A percentile compares a stretch with the other conserved stretches of the same genome.
Evolutionary conservation across 2,797 vertebrate species (phyloP).

Genomic region (Podargus strigoides): DNA sequence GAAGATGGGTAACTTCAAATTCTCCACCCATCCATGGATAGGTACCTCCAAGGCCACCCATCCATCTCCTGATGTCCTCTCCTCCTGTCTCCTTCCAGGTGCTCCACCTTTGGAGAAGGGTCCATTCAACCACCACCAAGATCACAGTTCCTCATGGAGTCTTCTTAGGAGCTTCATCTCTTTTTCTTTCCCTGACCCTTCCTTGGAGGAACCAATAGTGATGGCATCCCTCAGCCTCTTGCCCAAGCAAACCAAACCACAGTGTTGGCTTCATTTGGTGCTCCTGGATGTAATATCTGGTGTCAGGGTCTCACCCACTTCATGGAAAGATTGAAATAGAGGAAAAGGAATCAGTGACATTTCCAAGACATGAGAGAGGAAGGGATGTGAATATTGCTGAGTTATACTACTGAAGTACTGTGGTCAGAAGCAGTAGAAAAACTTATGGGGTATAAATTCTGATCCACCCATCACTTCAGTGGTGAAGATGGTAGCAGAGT

Average conservation of each 20-base stretch:
- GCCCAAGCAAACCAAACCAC: background rate
- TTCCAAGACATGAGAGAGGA: background rate
- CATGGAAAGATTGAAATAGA: background rate
- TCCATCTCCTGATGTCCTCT: background rate
- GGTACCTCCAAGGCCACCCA: background rate
- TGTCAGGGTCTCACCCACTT: background rate
- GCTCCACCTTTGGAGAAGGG: background rate
- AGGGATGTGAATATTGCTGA: background rate
- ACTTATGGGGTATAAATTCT: background rate
- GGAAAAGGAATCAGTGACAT: rapidly evolving
- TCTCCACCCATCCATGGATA: background rate
- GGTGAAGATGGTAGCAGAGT: background rate
- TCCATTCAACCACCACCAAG: background rate
- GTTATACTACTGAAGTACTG: background rate
- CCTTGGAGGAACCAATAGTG: background rate
- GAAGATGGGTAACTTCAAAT: background rate
- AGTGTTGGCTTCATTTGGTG: background rate
- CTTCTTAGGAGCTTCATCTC: background rate
- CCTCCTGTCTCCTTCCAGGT: background rate
- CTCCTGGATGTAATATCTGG: background rate
- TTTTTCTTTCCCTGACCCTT: background rate
- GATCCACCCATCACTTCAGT: background rate
- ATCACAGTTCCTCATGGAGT: background rate
- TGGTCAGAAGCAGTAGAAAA: background rate
- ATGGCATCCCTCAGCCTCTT: background rate